phyloP scores from a whole-genome alignment of 2,113 vertebrate species.

The Cebidichthys violaceus region DNA sequence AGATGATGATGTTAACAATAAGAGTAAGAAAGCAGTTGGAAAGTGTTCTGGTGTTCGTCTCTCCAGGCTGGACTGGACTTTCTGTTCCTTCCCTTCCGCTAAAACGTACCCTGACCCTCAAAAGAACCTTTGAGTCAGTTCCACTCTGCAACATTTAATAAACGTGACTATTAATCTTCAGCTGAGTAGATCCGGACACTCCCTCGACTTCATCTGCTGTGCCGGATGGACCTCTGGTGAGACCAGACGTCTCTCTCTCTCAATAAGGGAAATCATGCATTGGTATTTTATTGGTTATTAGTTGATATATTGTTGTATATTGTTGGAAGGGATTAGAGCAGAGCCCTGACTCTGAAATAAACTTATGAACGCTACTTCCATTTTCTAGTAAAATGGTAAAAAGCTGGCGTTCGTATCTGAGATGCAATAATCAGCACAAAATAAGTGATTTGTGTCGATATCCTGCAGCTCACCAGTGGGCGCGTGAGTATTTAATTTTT shows the following conservation, averaged over 20 bases:
- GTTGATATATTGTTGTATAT: neutral
- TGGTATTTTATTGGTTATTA: neutral
- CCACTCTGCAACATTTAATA: constrained; percentile 45
- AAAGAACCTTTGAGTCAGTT: constrained; percentile 41
- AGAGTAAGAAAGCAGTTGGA: neutral
- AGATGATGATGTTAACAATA: no score
- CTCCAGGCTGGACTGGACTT: no score
- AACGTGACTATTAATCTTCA: constrained; percentile 35
- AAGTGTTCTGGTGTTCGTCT: no score
- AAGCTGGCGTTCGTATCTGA: neutral
- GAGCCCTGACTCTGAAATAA: neutral
- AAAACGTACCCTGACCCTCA: constrained; percentile 33
- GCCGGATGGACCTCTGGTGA: neutral
- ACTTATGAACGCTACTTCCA: neutral
- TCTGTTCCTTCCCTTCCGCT: neutral
- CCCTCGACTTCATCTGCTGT: constrained; percentile 10
- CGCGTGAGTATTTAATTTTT: constrained; percentile 29
- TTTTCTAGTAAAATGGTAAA: neutral
- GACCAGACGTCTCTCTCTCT: neutral
- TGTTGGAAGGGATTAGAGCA: neutral
- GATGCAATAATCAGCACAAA: constrained; percentile 39
- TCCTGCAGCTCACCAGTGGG: no score
- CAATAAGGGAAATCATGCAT: no score
- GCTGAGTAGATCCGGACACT: constrained; percentile 4
- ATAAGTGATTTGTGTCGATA: constrained; percentile 18